Evolutionary conservation across 2,888 invertebrate species (phyloP).

Genomic region (Lutraria lutraria): DNA sequence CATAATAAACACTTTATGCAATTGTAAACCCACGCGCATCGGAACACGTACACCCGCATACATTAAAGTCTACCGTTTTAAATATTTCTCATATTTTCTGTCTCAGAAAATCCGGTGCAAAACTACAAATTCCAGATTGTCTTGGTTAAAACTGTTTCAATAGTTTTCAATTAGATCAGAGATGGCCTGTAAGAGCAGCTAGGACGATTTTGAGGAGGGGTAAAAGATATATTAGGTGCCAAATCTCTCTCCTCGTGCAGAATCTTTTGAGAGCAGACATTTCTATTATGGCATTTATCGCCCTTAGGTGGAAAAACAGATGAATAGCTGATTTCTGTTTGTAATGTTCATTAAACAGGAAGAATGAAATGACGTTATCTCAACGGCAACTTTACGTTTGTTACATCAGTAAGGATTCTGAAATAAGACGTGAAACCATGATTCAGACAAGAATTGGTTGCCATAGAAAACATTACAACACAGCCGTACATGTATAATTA

Average conservation of each 20-base stretch:
- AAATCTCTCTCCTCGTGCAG: constrained; percentile 2
- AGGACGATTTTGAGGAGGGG: constrained; percentile 2
- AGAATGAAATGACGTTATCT: constrained; percentile 11
- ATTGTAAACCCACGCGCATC: neutral
- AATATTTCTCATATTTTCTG: neutral
- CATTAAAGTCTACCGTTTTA: neutral
- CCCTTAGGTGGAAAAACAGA: constrained; percentile 44
- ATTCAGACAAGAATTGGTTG: constrained; percentile 29
- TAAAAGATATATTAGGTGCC: constrained; percentile 33
- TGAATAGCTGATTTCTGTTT: constrained; percentile 29
- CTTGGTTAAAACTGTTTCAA: constrained; percentile 9
- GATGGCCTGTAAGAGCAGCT: neutral
- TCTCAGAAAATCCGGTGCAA: neutral
- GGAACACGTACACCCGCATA: neutral
- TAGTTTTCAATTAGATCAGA: constrained; percentile 12
- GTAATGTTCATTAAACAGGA: constrained; percentile 24
- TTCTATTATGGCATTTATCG: constrained; percentile 39
- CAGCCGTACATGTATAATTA: constrained; percentile 33
- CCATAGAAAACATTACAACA: constrained; percentile 10
- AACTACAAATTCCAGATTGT: neutral
- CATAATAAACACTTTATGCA: constrained; percentile 14
- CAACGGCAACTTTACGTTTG: neutral
- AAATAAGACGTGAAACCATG: constrained; percentile 20
- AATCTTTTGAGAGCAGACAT: constrained; percentile 23
- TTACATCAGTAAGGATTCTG: constrained; percentile 11